Base-by-base conservation (phyloP, 2,113 vertebrate genomes). In the Dolichotis patagonum region DNA sequence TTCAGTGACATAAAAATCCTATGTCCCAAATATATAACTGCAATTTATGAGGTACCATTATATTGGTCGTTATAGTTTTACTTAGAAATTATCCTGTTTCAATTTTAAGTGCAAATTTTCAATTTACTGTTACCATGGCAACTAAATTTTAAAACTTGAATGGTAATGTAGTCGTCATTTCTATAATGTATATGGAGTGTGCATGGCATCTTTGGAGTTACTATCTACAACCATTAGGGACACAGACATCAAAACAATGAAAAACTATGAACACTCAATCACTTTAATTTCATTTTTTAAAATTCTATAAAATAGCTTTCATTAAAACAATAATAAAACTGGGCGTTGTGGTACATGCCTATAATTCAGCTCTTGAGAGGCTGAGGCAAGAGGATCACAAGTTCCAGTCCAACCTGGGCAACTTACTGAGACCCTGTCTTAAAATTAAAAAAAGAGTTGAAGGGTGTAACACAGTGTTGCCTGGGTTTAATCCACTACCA, bases 91-190 rank as follows among this genome's bases (percentile, higher is more conserved):
- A 56, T 0, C 11, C 19, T 67, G 20, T 77, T 92, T 17, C 41
- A 54, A 85, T 41, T 88, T 84, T 26, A 91, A 38, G 77, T 20
- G 14, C 43, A 90, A 94, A 56, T 88, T 96, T 19, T 85, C 54
- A 89, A 52, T 83, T 43, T 84, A 77, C 1, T 83, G 32, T 38
- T 90, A 41, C 38, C 28, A 88, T 22, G 22, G 32, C 3, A 10
- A 30, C 65, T 0, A 65, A 89, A 84, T 52, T 63, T 65, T 69
- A 94, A 89, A 78, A 83, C 30, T 17, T 92, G 41, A 65, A 73
- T 85, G 13, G 82, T 58, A 85, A 41, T 28, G 14, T 12, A 54
- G 2, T 69, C 52, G 56, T 90, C 82, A n/a, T 88, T 46, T 85
- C 38, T 77, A 52, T 56, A 58, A 65, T 60, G 32, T 46, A 56